Base-by-base conservation (phyloP, 2,888 invertebrate species). In the Acrocyrtus sp. region DNA sequence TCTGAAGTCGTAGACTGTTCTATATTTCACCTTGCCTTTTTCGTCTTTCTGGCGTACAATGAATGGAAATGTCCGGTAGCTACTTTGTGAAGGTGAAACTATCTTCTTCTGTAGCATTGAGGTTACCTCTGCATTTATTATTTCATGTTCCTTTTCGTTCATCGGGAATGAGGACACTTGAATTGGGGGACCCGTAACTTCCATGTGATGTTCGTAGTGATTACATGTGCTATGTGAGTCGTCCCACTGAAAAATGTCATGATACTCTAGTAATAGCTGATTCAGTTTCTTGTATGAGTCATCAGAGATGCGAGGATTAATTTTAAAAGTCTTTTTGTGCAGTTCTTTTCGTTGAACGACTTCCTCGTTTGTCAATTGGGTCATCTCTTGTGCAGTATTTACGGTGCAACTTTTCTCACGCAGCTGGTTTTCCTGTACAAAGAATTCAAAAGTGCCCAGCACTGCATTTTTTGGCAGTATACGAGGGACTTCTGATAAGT, bases 111-210 rank as follows among this genome's bases (percentile, higher is more conserved):
- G 24, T 1, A 60, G 22, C 1, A 60, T 19, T 2, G 17, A 21
- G 12, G 3, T 12, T n/a, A 56, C 39, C 17, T 39, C 19, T 26
- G 47, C 34, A 29, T 47, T 12, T 26, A 47, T 47, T 1, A 27
- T 47, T 3, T 60, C 27, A 17, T 53, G 53, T 24, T 62, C 62
- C 26, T 62, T 50, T 51, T 66, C 57, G 26, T 34, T 26, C 10
- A 41, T 15, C 1, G 29, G 48, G 26, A 57, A 41, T 10, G 57
- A 47, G 27, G 48, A 48, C 6, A n/a, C 22, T 39, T 29, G 48
- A 4, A 22, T n/a, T 19, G 67, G 67, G 5, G 24, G 15, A 1
- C 50, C 57, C 1, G 27, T 50, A 1, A 26, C 27, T 1, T 67
- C 67, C 2, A 63, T 53, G 29, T 63, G 63, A 22, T 27, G 43